Conservation (phyloP, 2,888 invertebrate genomes). For the Oscheius onirici region DNA sequence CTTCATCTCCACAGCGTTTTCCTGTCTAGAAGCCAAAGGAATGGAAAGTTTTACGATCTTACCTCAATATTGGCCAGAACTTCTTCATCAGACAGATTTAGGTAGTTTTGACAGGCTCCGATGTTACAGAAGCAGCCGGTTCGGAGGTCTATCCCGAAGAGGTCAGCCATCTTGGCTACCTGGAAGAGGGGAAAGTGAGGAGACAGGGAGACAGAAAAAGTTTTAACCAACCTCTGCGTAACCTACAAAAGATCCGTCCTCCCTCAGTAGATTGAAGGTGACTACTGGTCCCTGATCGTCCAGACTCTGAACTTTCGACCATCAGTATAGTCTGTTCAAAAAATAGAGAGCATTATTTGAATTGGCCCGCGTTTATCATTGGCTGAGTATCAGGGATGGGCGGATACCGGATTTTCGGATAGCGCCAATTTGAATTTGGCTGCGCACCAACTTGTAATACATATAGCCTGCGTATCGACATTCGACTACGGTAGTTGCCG, state of each 20-base stretch:
- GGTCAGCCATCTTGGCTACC: slow-evolving; percentile 87
- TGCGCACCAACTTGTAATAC: too few species aligned
- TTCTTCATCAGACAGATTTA: slow-evolving; percentile 46
- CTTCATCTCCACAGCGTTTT: slow-evolving; percentile 66
- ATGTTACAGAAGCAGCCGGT: slow-evolving; percentile 97
- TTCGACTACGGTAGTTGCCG: too few species aligned
- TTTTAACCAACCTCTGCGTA: slow-evolving; percentile 82
- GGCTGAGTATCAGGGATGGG: too few species aligned
- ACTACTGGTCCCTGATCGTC: slow-evolving; percentile 84
- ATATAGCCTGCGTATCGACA: too few species aligned
- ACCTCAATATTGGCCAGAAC: slow-evolving; percentile 43
- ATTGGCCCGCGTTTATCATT: too few species aligned
- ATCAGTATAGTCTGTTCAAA: too few species aligned
- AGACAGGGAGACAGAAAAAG: background rate
- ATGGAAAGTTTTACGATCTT: background rate
- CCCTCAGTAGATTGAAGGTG: slow-evolving; percentile 85
- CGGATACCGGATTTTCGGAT: too few species aligned
- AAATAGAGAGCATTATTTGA: too few species aligned
- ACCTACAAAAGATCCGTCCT: slow-evolving; percentile 84
- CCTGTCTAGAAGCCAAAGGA: slow-evolving; percentile 48
- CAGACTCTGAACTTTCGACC: background rate
- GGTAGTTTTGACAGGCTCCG: slow-evolving; percentile 76
- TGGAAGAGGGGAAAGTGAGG: too few species aligned
- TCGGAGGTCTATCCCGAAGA: slow-evolving; percentile 85
- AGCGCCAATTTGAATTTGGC: too few species aligned